Evolutionary conservation across 1,140 invertebrate genomes (phyloP), one percentile per base, ranked within the genome.

Genomic region (Zaprionus capensis): DNA sequence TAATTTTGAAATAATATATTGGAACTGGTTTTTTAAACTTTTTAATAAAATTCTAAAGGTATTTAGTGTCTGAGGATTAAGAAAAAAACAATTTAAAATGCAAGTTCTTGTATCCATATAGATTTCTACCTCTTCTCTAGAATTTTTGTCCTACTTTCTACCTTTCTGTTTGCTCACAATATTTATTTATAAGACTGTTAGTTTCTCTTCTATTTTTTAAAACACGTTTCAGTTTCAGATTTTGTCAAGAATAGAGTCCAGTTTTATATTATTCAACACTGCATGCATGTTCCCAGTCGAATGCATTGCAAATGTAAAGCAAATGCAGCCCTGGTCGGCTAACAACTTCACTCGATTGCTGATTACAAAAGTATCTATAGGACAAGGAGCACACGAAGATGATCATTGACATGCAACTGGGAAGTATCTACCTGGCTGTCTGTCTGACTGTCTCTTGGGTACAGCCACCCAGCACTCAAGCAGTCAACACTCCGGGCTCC

Each of bases 351-450:
- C 51, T 77, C 75, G 64, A 73, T 73, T 56, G 57, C 74, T 77
- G 75, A 77, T 77, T 77, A 77, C 59, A 68, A 73, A 69, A 68
- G 70, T 77, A 74, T 74, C 64, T 62, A 63, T 59, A 67, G 58
- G 56, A 78, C 69, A 84, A 78, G 72, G 71, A 57, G 68, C 53
- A 72, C 67, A 57, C 74, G 71, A 57, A 74, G 65, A 68, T 70
- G 65, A 74, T 77, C 70, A 69, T 77, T 72, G 69, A 64, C 72
- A 67, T 82, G 72, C 77, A 71, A 36, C 77, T 80, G 77, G 72
- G 64, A 77, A 57, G 75, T 69, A 78, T 71, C 67, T 57, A 64
- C 69, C 69, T 72, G 66, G 12, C 46, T 31, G 15, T n/a, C 57
- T 38, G 14, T 11, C 44, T 53, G 41, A 34, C 55, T 49, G 11